Base-by-base conservation (phyloP, 2,113 vertebrate species). In the Solenodon paradoxus region DNA sequence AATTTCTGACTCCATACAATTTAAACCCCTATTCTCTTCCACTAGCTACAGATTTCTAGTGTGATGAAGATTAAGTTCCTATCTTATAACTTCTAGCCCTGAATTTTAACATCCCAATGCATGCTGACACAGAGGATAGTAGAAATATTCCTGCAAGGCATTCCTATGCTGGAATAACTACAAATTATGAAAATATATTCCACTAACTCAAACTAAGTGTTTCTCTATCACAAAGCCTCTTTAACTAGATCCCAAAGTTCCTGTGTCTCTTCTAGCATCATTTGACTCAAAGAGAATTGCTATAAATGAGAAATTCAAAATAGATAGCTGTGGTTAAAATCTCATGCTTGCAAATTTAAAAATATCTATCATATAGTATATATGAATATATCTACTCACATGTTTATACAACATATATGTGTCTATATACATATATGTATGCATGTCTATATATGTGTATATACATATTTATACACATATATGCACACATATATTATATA, bases 291-390 rank as follows among this genome's bases (percentile, higher is more conserved):
- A 57, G 45, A 89, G n/a, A 92, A 51, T 28, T 38, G 45, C 81
- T 53, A 57, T 59, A 74, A 53, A 90, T 32, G 75, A 28, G 68
- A 96, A 82, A 90, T 82, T 82, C 61, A 45, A 45, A 94, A 55
- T 64, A 69, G 32, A 80, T 9, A 55, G 9, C 57, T 82, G n/a
- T 69, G 85, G 71, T 81, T 71, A 92, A 94, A 92, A 28, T 86
- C 53, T 78, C 80, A 51, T 49, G n/a, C 63, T 81, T 94, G 47
- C 35, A 85, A 69, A 81, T 80, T 47, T n/a, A 68, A 74, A 72
- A 81, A 71, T 20, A 91, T n/a, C n/a, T n/a, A n/a, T n/a, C n/a
- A n/a, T n/a, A n/a, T n/a, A n/a, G n/a, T n/a, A n/a, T n/a, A n/a
- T n/a, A n/a, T n/a, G n/a, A n/a, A n/a, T n/a, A n/a, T n/a, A n/a